Conservation (phyloP, 2,113 vertebrate genomes). For the Sarotherodon lohbergeri region DNA sequence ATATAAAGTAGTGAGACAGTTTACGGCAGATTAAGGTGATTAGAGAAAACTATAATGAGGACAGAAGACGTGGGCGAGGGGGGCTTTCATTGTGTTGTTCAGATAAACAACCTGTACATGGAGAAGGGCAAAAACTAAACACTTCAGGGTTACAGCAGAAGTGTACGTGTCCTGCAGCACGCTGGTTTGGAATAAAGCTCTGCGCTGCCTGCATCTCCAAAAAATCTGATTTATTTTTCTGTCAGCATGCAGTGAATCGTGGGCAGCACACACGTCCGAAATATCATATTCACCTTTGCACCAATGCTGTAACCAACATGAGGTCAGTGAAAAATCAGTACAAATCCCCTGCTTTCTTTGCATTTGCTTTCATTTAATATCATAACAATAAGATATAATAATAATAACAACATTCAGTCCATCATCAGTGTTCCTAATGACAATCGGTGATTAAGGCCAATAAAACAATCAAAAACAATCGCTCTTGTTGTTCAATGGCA, state of each 20-base stretch:
- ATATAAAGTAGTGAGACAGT: constrained; percentile 58
- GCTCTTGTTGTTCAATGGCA: background rate
- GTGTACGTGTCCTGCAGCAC: constrained; percentile 73
- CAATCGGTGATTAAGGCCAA: background rate
- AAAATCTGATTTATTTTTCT: background rate
- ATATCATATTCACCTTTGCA: background rate
- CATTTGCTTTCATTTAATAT: too few relatives aligned
- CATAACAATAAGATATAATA: background rate
- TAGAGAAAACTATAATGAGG: constrained; percentile 38
- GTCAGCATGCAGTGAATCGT: background rate
- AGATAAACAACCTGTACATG: constrained; percentile 71
- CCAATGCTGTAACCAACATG: background rate
- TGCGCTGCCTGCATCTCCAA: background rate
- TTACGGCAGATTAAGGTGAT: constrained; percentile 68
- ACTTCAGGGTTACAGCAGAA: constrained; percentile 31
- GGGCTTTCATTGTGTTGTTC: constrained; percentile 51
- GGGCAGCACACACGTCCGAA: background rate
- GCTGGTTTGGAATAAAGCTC: constrained; percentile 30
- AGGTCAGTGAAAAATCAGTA: background rate
- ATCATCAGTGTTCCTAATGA: background rate
- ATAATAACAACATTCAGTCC: background rate
- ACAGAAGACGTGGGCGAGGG: constrained; percentile 37
- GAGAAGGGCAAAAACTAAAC: constrained; percentile 60
- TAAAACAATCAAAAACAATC: background rate
- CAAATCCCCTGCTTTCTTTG: background rate